phyloP scores from a whole-genome alignment of 2,797 vertebrate species.

The Sebastes ruberrimus region DNA sequence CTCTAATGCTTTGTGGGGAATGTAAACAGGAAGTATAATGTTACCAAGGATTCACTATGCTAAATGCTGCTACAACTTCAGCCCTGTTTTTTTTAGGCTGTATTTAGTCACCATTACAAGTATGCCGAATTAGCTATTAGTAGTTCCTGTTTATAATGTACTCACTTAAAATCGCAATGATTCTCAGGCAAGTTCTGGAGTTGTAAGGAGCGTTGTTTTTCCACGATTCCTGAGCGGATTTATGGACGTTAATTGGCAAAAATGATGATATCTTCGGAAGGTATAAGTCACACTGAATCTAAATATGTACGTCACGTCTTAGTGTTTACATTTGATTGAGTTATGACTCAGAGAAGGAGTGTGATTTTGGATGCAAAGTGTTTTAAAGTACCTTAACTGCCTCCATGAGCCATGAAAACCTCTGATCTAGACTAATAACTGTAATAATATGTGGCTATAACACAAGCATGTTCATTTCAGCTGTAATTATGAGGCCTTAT shows the following conservation, averaged over 20 bases:
- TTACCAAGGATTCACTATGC: neutral
- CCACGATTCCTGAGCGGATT: fast-evolving
- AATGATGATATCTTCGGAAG: neutral
- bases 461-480: neutral
- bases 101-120: neutral
- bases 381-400: neutral
- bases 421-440: neutral
- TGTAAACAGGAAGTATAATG: neutral
- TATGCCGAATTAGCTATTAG: neutral
- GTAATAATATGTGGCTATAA: neutral
- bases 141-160: fast-evolving
- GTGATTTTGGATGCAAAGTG: neutral
- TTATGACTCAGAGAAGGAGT: neutral
- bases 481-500: neutral
- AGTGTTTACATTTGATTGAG: neutral
- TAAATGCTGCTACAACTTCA: neutral
- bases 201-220: neutral
- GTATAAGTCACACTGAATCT: neutral
- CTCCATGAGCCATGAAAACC: neutral
- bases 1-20: neutral
- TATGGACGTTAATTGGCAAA: neutral
- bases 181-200: too few species aligned
- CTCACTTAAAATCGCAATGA: too few species aligned
- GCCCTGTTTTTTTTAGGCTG: neutral
- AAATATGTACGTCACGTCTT: neutral